Conservation (phyloP, 2,888 invertebrate species). For the Agrochola lychnidis region DNA sequence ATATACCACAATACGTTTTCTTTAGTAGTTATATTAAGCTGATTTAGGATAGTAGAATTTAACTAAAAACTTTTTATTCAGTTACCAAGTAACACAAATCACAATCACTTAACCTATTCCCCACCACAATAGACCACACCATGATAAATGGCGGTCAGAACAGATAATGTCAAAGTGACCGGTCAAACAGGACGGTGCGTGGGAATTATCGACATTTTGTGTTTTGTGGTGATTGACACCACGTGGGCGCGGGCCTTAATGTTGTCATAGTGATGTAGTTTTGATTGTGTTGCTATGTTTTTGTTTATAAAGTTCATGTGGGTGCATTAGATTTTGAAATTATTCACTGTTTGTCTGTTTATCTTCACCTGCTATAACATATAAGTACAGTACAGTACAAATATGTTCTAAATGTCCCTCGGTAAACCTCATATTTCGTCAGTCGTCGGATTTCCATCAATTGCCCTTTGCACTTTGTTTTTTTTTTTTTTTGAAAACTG, state of each 20-base stretch:
- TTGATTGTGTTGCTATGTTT: slow-evolving; percentile 1
- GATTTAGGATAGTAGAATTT: neutral
- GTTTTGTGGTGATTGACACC: slow-evolving; percentile 13
- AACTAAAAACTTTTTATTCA: neutral
- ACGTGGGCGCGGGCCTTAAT: slow-evolving; percentile 10
- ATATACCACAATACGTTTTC: too few species aligned
- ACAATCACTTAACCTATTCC: slow-evolving; percentile 17
- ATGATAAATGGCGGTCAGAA: slow-evolving; percentile 43
- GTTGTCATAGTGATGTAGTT: slow-evolving; percentile 23
- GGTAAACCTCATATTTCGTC: too few species aligned
- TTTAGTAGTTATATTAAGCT: too few species aligned
- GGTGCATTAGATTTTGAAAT: neutral
- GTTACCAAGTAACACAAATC: neutral
- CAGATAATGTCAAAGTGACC: slow-evolving; percentile 42
- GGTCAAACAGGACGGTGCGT: slow-evolving; percentile 36
- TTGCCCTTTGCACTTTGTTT: too few species aligned
- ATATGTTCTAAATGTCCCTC: too few species aligned
- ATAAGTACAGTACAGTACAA: too few species aligned
- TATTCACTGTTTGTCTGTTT: neutral
- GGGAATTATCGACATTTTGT: slow-evolving; percentile 32
- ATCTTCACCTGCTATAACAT: neutral
- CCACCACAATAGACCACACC: slow-evolving; percentile 17
- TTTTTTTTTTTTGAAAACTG: too few species aligned
- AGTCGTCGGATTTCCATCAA: too few species aligned
- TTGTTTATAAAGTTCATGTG: neutral